Percentiles rank a stretch among this genome's conserved stretches.
phyloP scores from a whole-genome alignment of 2,797 vertebrate species.

The Chlorospingus flavigularis region DNA sequence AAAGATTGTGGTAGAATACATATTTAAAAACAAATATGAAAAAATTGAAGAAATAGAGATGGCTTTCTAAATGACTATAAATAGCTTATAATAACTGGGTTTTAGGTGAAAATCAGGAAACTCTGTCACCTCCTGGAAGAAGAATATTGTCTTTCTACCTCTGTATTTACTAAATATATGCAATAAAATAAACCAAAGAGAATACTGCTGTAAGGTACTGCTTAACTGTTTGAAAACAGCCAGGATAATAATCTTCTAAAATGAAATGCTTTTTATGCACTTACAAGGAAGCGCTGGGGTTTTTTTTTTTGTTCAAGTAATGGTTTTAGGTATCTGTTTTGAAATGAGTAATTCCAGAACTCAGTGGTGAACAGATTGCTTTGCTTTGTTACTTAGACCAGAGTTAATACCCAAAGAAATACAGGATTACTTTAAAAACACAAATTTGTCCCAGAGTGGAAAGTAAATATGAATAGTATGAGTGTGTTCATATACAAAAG shows the following conservation, averaged over 20 bases:
- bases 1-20: neutral
- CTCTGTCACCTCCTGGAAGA: neutral
- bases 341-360: neutral
- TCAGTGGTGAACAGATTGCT: neutral
- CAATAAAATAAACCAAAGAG: neutral
- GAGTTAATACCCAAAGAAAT: neutral
- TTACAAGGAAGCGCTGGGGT: neutral
- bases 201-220: neutral
- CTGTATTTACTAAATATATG: neutral
- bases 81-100: neutral
- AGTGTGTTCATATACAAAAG: neutral
- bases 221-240: neutral
- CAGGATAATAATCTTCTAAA: neutral
- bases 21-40: neutral
- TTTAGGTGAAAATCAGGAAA: neutral
- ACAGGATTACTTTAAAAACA: neutral
- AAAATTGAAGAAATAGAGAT: neutral
- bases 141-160: neutral
- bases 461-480: neutral
- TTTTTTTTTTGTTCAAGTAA: neutral
- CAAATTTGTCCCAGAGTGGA: neutral
- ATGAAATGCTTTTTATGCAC: neutral
- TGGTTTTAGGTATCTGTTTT: neutral
- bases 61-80: neutral
- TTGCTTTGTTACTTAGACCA: neutral